Evolutionary conservation across 2,113 vertebrate genomes (phyloP).

Genomic region (Pomatorhinus ruficollis): DNA sequence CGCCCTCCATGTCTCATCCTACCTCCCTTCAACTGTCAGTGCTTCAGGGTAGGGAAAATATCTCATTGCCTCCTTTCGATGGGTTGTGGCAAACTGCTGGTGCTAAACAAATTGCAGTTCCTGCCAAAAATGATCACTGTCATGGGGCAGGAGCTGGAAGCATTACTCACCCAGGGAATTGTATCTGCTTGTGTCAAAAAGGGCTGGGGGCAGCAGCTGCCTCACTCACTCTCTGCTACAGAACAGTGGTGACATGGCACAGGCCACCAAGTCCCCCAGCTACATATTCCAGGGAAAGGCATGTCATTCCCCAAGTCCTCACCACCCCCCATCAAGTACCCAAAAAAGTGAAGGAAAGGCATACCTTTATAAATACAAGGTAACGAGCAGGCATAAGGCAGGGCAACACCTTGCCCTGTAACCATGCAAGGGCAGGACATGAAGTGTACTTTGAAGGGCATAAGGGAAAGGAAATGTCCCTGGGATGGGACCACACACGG

Average conservation of each 20-base stretch:
- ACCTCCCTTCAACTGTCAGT: background rate
- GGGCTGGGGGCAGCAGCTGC: background rate
- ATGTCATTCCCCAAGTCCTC: background rate
- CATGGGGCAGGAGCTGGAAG: accelerated
- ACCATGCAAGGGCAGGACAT: background rate
- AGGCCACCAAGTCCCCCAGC: accelerated
- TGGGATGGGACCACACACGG: background rate
- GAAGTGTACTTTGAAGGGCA: background rate
- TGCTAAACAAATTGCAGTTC: background rate
- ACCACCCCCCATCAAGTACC: background rate
- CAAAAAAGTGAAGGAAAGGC: background rate
- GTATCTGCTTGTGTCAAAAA: background rate
- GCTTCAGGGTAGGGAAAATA: background rate
- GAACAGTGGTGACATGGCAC: accelerated
- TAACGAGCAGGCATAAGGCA: background rate
- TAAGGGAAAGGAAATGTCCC: background rate
- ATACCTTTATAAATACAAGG: background rate
- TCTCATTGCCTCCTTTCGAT: background rate
- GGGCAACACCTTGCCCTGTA: background rate
- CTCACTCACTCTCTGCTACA: accelerated
- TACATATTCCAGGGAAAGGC: background rate
- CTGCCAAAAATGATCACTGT: background rate
- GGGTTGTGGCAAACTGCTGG: background rate
- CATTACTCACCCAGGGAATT: background rate
- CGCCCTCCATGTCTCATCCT: background rate